phyloP scores from a whole-genome alignment of 2,113 vertebrate species.

The Bos javanicus region DNA sequence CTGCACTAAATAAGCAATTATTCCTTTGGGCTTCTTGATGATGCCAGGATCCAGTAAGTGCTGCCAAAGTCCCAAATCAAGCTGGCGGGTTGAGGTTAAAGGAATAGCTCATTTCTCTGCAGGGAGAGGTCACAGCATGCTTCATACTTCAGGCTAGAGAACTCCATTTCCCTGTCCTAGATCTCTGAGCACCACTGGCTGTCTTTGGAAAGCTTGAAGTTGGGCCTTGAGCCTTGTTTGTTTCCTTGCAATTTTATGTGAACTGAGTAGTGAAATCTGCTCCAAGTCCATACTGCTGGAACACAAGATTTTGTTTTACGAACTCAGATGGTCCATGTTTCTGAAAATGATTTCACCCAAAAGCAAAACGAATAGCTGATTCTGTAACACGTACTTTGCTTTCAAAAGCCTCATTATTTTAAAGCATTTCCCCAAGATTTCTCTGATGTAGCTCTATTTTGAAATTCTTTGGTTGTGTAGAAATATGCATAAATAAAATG shows the following conservation, averaged over 20 bases:
- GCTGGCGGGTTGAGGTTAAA: background rate
- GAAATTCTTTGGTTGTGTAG: background rate
- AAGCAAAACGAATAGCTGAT: constrained; percentile 16
- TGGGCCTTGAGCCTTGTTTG: background rate
- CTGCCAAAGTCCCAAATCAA: background rate
- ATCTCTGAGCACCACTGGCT: background rate
- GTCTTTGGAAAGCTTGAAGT: background rate
- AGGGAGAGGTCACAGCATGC: background rate
- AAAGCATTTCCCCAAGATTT: background rate
- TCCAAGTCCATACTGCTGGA: background rate
- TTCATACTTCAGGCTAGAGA: background rate
- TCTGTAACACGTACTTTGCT: background rate
- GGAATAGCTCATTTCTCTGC: background rate
- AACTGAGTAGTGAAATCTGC: constrained; percentile 23
- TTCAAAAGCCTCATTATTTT: constrained; percentile 30
- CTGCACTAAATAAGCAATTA: background rate
- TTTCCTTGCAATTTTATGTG: background rate
- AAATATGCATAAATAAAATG: background rate
- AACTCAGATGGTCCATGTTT: constrained; percentile 11
- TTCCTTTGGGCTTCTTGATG: background rate
- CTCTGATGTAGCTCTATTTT: background rate
- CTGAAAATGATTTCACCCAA: background rate
- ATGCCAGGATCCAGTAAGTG: background rate
- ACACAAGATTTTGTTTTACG: constrained; percentile 7
- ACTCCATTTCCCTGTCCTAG: background rate